Evolutionary conservation across 2,888 invertebrate genomes (phyloP).

Genomic region (Volucella zonaria): DNA sequence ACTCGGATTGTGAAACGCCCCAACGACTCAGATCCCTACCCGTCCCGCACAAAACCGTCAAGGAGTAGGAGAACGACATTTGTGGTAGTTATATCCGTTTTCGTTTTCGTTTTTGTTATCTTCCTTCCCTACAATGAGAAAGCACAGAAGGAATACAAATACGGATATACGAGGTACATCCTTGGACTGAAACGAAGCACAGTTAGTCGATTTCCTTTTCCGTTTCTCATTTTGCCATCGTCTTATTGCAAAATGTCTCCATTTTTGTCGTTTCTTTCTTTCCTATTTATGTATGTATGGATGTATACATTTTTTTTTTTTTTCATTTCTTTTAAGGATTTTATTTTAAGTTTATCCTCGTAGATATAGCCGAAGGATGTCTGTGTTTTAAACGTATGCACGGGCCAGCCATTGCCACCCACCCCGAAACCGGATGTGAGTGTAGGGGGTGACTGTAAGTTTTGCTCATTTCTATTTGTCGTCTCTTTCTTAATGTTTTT

Average conservation of each 20-base stretch:
- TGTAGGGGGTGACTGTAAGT: constrained; percentile 41
- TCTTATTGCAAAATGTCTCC: constrained; percentile 53
- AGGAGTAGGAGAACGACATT: not conserved
- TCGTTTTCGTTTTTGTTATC: not conserved
- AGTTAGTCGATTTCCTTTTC: constrained; percentile 58
- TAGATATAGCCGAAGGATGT: constrained; percentile 23
- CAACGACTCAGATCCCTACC: constrained; percentile 13
- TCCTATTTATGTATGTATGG: not conserved
- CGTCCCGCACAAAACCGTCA: not conserved
- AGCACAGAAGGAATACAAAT: constrained; percentile 39
- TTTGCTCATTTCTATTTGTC: constrained; percentile 59
- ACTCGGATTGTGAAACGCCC: constrained; percentile 63
- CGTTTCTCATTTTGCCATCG: constrained; percentile 43
- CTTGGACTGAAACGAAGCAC: constrained; percentile 50
- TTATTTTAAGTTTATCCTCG: constrained; percentile 38
- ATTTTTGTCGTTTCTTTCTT: not conserved
- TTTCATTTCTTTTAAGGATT: constrained; percentile 25
- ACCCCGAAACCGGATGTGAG: constrained; percentile 25
- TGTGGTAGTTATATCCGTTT: not conserved
- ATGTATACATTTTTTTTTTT: not conserved
- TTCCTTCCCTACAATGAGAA: constrained; percentile 20
- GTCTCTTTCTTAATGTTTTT: constrained; percentile 57
- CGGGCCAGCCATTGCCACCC: too few species aligned
- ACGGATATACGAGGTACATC: constrained; percentile 25
- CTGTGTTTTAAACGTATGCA: constrained; percentile 45